Percentiles rank a stretch among this genome's conserved stretches.
These are phyloP conservation scores for Harpalus rubripes DNA, from an alignment of 2,888 invertebrate species.

Conservation along the genomic window DNA sequence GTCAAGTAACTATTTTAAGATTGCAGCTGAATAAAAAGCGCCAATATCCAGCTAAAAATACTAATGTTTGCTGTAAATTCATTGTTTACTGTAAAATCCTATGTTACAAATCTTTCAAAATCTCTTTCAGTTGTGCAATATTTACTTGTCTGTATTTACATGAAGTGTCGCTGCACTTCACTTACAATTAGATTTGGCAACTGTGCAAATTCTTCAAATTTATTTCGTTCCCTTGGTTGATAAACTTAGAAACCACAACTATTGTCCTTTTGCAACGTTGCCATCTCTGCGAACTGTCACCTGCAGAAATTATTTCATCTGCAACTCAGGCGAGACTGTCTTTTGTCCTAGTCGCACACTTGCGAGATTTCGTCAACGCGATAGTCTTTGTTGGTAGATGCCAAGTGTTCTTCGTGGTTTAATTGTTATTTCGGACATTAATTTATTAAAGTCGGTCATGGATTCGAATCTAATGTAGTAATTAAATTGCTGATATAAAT, in stretches of 20 bases:
- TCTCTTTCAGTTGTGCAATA: background rate
- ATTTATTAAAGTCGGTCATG: background rate
- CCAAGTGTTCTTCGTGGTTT: background rate
- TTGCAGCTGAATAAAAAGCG: no score
- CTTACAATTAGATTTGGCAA: slow-evolving; percentile 21
- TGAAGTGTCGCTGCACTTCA: slow-evolving; percentile 19
- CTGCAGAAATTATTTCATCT: background rate
- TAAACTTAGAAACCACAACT: slow-evolving; percentile 13
- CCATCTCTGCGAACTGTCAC: background rate
- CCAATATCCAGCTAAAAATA: no score
- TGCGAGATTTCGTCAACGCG: background rate
- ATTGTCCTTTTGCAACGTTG: background rate
- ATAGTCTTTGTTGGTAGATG: background rate
- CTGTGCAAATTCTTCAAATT: slow-evolving; percentile 9
- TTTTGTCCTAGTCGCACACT: background rate
- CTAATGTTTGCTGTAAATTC: no score
- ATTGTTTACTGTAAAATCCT: no score
- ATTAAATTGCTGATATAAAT: slow-evolving; percentile 3
- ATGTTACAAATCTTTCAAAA: no score
- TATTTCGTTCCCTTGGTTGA: background rate
- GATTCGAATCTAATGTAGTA: background rate
- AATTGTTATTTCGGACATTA: background rate
- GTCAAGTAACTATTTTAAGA: no score
- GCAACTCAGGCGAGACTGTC: background rate
- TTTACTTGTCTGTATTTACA: slow-evolving; percentile 17